phyloP scores from a whole-genome alignment of 2,113 vertebrate species.

The Sinosuthora webbiana region DNA sequence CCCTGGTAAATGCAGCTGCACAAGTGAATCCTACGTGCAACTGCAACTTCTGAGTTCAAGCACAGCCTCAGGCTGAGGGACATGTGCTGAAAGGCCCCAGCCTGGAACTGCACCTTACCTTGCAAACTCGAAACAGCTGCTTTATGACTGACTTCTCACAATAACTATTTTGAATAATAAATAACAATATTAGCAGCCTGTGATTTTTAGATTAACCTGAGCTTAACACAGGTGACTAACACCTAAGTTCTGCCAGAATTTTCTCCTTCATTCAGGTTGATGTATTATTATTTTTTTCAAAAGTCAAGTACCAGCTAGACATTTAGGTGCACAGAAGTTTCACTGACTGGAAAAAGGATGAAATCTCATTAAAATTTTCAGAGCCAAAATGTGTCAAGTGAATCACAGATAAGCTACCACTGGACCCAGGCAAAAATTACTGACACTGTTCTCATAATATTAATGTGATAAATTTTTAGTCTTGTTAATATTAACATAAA shows the following conservation, averaged over 20 bases:
- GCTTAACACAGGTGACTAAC: neutral
- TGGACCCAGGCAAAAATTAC: neutral
- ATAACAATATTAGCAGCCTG: neutral
- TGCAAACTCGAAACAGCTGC: neutral
- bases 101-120: neutral
- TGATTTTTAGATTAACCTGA: neutral
- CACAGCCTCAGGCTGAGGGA: neutral
- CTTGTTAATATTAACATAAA: neutral
- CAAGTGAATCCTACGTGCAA: neutral
- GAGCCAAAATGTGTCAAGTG: neutral
- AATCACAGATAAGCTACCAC: neutral
- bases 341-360: neutral
- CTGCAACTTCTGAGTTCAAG: neutral
- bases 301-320: neutral
- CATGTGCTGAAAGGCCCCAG: neutral
- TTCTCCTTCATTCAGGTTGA: neutral
- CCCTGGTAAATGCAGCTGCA: neutral
- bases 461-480: neutral
- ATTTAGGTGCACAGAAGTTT: neutral
- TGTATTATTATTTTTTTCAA: neutral
- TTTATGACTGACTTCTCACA: neutral
- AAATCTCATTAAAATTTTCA: constrained; percentile 17
- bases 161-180: neutral
- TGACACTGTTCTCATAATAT: neutral
- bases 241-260: neutral